A percentile compares a stretch with the other conserved stretches of the same genome.
phyloP scores from a whole-genome alignment of 2,797 vertebrate species.

The Ctenosaura bakeri region DNA sequence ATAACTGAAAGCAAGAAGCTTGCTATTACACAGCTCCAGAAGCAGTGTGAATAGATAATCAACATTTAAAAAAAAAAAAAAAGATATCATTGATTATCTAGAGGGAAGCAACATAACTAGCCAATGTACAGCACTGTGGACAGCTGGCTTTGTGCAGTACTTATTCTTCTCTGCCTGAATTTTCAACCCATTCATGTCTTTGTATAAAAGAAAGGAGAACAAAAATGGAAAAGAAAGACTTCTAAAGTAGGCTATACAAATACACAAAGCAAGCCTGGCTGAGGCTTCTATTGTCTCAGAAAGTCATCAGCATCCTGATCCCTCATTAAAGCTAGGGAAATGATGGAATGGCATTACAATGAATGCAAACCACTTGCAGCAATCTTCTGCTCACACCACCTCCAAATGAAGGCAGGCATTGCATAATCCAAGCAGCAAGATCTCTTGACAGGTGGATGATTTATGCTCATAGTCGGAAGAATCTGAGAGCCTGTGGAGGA shows the following conservation, averaged over 20 bases:
- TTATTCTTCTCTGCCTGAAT: slow-evolving; percentile 62
- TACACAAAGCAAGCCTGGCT: slow-evolving; percentile 69
- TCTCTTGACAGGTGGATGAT: slow-evolving; percentile 91
- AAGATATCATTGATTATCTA: slow-evolving; percentile 71
- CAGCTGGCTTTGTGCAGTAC: slow-evolving; percentile 72
- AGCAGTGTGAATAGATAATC: slow-evolving; percentile 60
- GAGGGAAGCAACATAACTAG: slow-evolving; percentile 65
- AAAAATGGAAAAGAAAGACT: slow-evolving; percentile 8
- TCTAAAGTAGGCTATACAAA: slow-evolving; percentile 61
- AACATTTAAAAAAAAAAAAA: slow-evolving; percentile 55
- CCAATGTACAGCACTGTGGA: slow-evolving; percentile 71
- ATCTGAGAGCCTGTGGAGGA: slow-evolving; percentile 85
- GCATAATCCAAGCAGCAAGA: slow-evolving; percentile 87
- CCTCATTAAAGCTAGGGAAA: slow-evolving; percentile 83
- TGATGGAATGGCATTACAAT: slow-evolving; percentile 80
- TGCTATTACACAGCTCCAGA: slow-evolving; percentile 42
- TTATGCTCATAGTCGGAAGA: slow-evolving; percentile 90
- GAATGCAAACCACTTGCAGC: slow-evolving; percentile 83
- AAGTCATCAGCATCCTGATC: slow-evolving; percentile 78
- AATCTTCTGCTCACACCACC: slow-evolving; percentile 80
- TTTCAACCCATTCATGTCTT: slow-evolving; percentile 73
- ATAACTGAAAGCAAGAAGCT: slow-evolving; percentile 42
- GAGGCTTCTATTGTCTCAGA: slow-evolving; percentile 78
- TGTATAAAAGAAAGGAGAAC: not conserved
- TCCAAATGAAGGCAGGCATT: slow-evolving; percentile 88